Evolutionary conservation across 2,888 invertebrate species (phyloP).

Genomic region (Ditula angustiorana): DNA sequence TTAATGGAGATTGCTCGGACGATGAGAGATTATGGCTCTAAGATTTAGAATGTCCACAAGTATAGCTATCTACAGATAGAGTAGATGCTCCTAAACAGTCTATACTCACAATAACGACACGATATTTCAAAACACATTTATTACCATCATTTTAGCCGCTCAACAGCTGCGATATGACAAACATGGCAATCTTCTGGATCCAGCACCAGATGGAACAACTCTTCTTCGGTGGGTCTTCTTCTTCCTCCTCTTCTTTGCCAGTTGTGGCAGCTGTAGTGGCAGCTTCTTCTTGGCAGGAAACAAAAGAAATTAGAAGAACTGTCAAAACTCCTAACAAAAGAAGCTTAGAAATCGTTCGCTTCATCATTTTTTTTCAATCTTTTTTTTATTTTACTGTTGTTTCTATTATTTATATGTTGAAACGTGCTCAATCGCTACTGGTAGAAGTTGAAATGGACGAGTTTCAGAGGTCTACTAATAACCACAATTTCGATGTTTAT

Average conservation of each 20-base stretch:
- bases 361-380: slow-evolving; percentile 44
- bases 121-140: slow-evolving; percentile 19
- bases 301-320: slow-evolving; percentile 54
- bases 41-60: no score
- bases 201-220: slow-evolving; percentile 82
- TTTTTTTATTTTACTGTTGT: background rate
- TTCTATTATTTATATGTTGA: background rate
- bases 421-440: background rate
- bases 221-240: slow-evolving; percentile 68
- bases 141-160: slow-evolving; percentile 57
- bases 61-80: no score
- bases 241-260: slow-evolving; percentile 69
- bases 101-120: background rate
- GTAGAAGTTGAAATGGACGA: slow-evolving; percentile 14
- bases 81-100: background rate
- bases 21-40: no score
- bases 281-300: slow-evolving; percentile 66
- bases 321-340: slow-evolving; percentile 54
- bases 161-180: slow-evolving; percentile 77
- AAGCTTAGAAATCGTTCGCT: slow-evolving; percentile 51
- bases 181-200: slow-evolving; percentile 83
- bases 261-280: slow-evolving; percentile 60
- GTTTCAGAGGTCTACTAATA: slow-evolving; percentile 10
- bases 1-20: no score
- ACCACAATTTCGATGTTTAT: slow-evolving; percentile 33